Percentiles rank a stretch among this genome's conserved stretches.
Conservation (phyloP, 2,888 invertebrate genomes). For the Caenorhabditis sp. region DNA sequence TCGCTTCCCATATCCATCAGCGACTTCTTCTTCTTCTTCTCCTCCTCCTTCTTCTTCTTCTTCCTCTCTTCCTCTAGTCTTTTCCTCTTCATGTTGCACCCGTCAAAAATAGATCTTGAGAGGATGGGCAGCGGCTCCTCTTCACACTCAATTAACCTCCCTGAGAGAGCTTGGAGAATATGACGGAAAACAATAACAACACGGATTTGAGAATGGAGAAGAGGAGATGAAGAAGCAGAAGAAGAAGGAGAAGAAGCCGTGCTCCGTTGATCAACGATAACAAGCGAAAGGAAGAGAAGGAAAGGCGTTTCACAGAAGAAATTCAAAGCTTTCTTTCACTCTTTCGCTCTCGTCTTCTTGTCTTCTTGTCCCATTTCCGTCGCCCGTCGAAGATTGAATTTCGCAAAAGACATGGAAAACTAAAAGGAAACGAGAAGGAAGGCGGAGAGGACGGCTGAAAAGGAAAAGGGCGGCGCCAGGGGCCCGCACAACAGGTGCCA, state of each 20-base stretch:
- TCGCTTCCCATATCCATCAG: slow-evolving; percentile 22
- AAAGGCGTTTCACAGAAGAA: slow-evolving; percentile 48
- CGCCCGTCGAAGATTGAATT: slow-evolving; percentile 54
- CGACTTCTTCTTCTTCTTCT: slow-evolving; percentile 10
- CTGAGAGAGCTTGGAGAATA: no score
- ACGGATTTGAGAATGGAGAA: background rate
- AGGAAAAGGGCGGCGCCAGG: no score
- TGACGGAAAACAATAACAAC: no score
- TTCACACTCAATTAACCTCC: slow-evolving; percentile 26
- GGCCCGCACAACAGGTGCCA: slow-evolving; percentile 25
- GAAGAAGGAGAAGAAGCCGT: slow-evolving; percentile 9
- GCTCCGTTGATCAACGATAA: no score
- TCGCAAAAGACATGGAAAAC: slow-evolving; percentile 45
- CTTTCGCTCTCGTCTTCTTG: slow-evolving; percentile 15
- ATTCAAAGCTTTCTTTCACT: slow-evolving; percentile 24
- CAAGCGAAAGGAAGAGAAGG: slow-evolving; percentile 16
- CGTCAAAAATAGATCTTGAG: slow-evolving; percentile 23
- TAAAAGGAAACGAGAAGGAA: slow-evolving; percentile 20
- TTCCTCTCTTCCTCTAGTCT: slow-evolving; percentile 14
- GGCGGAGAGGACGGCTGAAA: slow-evolving; percentile 1
- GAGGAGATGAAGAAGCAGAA: slow-evolving; percentile 7
- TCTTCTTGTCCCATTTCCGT: slow-evolving; percentile 54
- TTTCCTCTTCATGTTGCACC: slow-evolving; percentile 4
- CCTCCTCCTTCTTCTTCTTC: slow-evolving; percentile 15
- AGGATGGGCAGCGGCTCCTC: background rate